These are phyloP conservation scores for Cathartes aura DNA, from an alignment of 2,113 vertebrate genomes.

Conservation along the genomic window DNA sequence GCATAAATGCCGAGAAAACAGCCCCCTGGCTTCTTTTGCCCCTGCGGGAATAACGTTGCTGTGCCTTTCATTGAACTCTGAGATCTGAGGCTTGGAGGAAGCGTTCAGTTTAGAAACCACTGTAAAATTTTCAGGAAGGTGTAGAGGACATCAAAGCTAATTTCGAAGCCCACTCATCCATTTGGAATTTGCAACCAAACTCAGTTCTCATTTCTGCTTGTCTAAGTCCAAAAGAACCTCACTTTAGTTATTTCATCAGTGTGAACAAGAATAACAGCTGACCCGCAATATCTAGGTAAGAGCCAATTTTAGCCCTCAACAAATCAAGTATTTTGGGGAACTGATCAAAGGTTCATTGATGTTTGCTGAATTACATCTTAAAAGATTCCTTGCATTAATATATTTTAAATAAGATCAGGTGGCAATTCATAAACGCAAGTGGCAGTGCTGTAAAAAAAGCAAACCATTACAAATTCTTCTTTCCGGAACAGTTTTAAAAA, in stretches of 20 bases:
- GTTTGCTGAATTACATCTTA: neutral
- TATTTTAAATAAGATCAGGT: neutral
- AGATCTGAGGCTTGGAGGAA: neutral
- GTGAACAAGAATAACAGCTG: neutral
- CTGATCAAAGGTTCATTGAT: neutral
- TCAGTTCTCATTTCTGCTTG: neutral
- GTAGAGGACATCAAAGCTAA: neutral
- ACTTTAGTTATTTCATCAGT: neutral
- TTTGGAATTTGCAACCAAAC: neutral
- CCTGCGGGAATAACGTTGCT: neutral
- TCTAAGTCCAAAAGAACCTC: neutral
- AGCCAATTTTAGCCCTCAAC: neutral
- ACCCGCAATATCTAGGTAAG: neutral
- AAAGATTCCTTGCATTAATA: neutral
- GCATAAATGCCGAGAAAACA: neutral
- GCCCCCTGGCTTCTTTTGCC: neutral
- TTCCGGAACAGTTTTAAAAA: neutral
- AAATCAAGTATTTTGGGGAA: neutral
- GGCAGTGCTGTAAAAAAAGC: neutral
- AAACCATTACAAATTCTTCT: neutral
- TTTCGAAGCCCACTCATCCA: neutral
- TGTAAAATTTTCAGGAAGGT: neutral
- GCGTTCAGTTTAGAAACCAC: neutral
- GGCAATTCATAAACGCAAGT: neutral
- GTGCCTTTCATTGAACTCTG: neutral